Conservation (phyloP, 2,888 invertebrate genomes). For the Anagyrus pseudococci region DNA sequence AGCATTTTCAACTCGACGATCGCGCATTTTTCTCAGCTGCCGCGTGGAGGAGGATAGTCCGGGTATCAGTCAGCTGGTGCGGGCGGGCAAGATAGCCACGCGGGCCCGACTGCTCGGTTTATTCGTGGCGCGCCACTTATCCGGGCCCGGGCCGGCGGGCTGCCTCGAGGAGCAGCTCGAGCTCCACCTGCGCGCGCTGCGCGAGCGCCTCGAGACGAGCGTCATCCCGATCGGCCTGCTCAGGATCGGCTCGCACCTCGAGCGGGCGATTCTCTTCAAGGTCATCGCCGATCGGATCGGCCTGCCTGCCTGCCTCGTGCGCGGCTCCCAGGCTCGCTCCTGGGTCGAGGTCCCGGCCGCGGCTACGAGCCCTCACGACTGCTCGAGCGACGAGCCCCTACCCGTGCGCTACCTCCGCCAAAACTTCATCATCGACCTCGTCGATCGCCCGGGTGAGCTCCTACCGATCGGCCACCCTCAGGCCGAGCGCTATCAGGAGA, state of each 20-base stretch:
- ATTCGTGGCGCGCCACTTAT: slow-evolving; percentile 55
- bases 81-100: slow-evolving; percentile 13
- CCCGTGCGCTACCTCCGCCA: slow-evolving; percentile 67
- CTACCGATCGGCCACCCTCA: slow-evolving; percentile 54
- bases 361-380: slow-evolving; percentile 44
- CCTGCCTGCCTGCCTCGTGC: slow-evolving; percentile 68
- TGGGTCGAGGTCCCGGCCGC: slow-evolving; percentile 74
- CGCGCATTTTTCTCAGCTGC: neutral
- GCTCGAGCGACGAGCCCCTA: slow-evolving; percentile 3
- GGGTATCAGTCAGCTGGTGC: neutral
- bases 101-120: slow-evolving; percentile 50
- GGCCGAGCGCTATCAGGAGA: slow-evolving; percentile 15
- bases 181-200: slow-evolving; percentile 51
- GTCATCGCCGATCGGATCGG: slow-evolving; percentile 70
- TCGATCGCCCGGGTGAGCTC: slow-evolving; percentile 63
- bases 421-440: slow-evolving; percentile 71
- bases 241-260: slow-evolving; percentile 68
- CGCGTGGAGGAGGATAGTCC: neutral
- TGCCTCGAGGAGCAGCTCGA: slow-evolving; percentile 53
- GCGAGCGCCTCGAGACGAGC: slow-evolving; percentile 58
- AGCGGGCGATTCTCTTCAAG: slow-evolving; percentile 72
- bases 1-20: neutral
- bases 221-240: slow-evolving; percentile 69
- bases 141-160: slow-evolving; percentile 37
- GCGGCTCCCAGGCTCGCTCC: slow-evolving; percentile 66